Evolutionary conservation across 2,797 vertebrate genomes (phyloP).

Genomic region (Nyctalus aviator): DNA sequence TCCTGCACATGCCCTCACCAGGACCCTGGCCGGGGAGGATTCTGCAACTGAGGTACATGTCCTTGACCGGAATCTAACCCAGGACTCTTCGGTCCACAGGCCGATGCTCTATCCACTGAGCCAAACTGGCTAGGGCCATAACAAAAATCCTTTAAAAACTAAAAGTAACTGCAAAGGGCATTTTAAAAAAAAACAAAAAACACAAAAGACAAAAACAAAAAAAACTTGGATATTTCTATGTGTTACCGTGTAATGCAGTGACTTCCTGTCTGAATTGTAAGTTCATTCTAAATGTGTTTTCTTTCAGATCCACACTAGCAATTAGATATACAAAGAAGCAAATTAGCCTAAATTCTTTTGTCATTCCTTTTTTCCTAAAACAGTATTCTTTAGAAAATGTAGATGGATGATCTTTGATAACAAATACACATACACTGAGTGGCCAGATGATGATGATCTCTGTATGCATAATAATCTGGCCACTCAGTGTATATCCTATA

Average conservation of each 20-base stretch:
- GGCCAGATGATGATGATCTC: no score
- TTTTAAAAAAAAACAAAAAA: background rate
- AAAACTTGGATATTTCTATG: background rate
- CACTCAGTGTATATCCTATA: no score
- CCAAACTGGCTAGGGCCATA: no score
- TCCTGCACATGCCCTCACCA: no score
- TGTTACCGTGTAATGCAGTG: background rate
- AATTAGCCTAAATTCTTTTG: background rate
- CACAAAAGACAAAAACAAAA: no score
- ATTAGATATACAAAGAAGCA: background rate
- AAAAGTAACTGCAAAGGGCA: constrained; percentile 17
- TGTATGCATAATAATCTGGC: no score
- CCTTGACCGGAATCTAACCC: no score
- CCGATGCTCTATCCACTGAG: no score
- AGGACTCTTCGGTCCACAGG: no score
- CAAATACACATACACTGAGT: background rate
- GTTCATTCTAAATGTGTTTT: constrained; percentile 1
- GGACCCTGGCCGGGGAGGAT: rapidly evolving
- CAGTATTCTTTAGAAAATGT: background rate
- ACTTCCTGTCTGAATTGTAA: background rate
- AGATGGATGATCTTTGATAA: background rate
- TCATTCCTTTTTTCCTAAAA: constrained; percentile 1
- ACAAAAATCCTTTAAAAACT: background rate
- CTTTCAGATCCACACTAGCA: background rate
- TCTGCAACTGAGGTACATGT: no score